Evolutionary conservation across 64 coral and sea anemone species (phyloP), one percentile per base, ranked within the genome.

Genomic region (Stichodactyla helianthus): DNA sequence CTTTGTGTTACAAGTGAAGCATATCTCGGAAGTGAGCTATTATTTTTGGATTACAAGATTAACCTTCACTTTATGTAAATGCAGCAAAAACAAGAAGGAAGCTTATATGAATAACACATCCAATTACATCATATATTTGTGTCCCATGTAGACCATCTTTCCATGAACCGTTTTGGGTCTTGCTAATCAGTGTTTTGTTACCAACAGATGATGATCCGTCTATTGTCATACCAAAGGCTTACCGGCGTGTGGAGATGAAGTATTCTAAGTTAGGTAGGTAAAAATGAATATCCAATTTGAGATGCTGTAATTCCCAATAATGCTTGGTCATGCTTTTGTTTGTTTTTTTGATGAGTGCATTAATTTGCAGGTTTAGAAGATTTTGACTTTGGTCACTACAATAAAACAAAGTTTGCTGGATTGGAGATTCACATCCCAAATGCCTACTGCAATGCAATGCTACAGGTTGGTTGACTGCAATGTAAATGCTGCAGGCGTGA

Each of bases 401-500:
- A 99, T 77, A 99, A 94, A 61, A 99, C 93, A 18, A 94, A 90
- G 50, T 99, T 95, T 91, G 97, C 97, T 77, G 97, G 97, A 0
- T 87, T 99, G 22, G 97, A 99, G 50, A 99, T 94, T 51, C 97
- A 99, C 60, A 99, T 99, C 83, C 97, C 97, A 50, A 99, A 99
- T 67, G 97, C 97, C 17, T 99, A 99, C 82, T 99, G 97, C 20
- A 99, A 99, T 55, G 93, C 93, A 13, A 99, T 99, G 97, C 86
- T 99, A 4, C 97, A 99, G 93, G 97, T 99, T 52, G 9, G 78
- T 52, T n/a, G 8, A 28, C 62, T 20, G 19, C 18, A 17, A 2
- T 5, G 55, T 14, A 9, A 14, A 57, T 11, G 9, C 55, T 57
- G 9, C 9, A 9, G 9, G 55, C 14, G 4, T 57, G 55, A 57